phyloP scores from a whole-genome alignment of 64 coral and sea anemone species.

The Trachythela sp. region DNA sequence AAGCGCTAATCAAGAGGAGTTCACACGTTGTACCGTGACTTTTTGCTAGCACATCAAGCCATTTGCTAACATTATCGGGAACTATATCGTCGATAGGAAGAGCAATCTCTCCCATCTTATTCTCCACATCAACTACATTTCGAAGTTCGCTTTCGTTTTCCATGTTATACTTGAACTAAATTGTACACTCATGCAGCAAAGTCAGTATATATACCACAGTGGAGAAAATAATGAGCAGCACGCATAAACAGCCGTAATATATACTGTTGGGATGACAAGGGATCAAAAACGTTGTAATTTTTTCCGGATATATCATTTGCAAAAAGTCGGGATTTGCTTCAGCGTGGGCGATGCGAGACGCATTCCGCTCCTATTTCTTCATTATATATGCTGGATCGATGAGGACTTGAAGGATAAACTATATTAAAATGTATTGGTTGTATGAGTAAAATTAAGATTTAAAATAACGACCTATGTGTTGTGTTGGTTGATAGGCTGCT shows the following conservation, averaged over 20 bases:
- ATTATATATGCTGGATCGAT: too few relatives aligned
- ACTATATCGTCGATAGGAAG: background rate
- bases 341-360: too few relatives aligned
- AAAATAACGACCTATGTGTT: too few relatives aligned
- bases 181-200: background rate
- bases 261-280: too few relatives aligned
- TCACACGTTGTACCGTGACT: constrained; percentile 20
- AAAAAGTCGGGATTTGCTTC: too few relatives aligned
- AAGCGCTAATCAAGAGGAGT: constrained; percentile 25
- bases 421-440: too few relatives aligned
- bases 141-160: background rate
- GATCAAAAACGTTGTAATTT: too few relatives aligned
- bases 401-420: too few relatives aligned
- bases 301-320: too few relatives aligned
- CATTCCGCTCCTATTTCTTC: too few relatives aligned
- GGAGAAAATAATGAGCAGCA: background rate
- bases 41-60: background rate
- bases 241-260: background rate
- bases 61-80: background rate
- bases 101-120: background rate
- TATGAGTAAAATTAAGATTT: too few relatives aligned
- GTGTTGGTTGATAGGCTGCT: too few relatives aligned
- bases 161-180: background rate
- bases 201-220: background rate
- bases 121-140: background rate